Percentiles rank a stretch among this genome's conserved stretches.
Conservation (phyloP, 2,113 vertebrate species). For the Axis porcinus region DNA sequence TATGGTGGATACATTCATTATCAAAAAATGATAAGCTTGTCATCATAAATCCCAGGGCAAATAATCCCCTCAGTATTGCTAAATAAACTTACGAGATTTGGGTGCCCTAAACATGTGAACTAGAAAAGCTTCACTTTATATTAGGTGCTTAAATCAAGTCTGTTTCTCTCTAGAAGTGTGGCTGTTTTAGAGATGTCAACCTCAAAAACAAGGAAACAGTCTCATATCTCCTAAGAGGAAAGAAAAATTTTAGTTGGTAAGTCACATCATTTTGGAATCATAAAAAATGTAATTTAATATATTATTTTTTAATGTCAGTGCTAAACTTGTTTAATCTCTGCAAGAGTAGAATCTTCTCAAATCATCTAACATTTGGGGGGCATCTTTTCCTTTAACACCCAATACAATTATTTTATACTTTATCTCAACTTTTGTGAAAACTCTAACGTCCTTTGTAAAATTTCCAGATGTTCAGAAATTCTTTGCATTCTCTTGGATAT, state of each 20-base stretch:
- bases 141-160: background rate
- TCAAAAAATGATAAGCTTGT: background rate
- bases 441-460: background rate
- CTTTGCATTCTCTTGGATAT: background rate
- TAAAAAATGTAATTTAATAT: background rate
- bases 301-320: background rate
- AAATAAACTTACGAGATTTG: background rate
- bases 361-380: background rate
- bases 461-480: background rate
- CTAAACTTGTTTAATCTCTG: background rate
- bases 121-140: background rate
- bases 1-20: background rate
- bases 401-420: background rate
- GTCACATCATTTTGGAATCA: background rate
- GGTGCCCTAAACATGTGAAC: background rate
- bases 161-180: background rate
- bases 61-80: background rate
- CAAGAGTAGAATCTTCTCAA: background rate
- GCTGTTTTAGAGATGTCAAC: background rate
- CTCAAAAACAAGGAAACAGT: background rate
- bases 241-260: background rate
- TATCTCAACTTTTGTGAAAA: background rate
- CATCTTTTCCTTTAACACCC: background rate
- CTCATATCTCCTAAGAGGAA: background rate
- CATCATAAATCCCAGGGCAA: background rate